Evolutionary conservation across 2,797 vertebrate species (phyloP), one percentile per base, ranked within the genome.

Genomic region (Pelobates cultripes): DNA sequence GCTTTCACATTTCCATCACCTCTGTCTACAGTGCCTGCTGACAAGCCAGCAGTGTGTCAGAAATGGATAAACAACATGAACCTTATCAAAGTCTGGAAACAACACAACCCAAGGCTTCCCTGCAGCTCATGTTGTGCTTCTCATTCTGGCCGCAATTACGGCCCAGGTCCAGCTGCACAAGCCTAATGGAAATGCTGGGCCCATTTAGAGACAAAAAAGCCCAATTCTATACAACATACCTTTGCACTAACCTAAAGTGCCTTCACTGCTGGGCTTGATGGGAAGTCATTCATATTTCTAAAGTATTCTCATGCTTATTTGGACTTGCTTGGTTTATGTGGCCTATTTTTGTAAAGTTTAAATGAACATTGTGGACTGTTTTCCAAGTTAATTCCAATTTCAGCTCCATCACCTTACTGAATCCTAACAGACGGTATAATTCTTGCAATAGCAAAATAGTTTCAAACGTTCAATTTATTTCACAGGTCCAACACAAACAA

Each of bases 161-260:
- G 90, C 85, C 83, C 79, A 84, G 87, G 90, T 88, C 92, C 90
- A 90, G 90, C 90, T 90, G 88, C 86, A 91, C 90, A 88, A 88
- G 85, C 79, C 84, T 86, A 87, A 90, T 87, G 81, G 89, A 90
- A 86, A 80, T 1, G 83, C 90, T 88, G 88, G 73, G 89, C 75
- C 73, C 86, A 89, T 84, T 88, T 86, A 86, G 83, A 87, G 86
- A 89, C 85, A 88, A 88, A 88, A 73, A 89, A 88, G 90, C 3
- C 4, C 88, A 3, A 87, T 89, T 91, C 89, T 88, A 86, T 86
- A 85, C 83, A 82, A 87, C 88, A 45, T 82, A 87, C 88, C 86
- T 86, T 80, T 85, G 88, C 84, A 88, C 77, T 89, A 89, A 86
- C 88, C 81, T 85, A 87, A 40, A 86, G 86, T 74, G 10, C 82